These are phyloP conservation scores for Epinephelus awoara DNA, from an alignment of 2,797 vertebrate species.

Conservation along the genomic window DNA sequence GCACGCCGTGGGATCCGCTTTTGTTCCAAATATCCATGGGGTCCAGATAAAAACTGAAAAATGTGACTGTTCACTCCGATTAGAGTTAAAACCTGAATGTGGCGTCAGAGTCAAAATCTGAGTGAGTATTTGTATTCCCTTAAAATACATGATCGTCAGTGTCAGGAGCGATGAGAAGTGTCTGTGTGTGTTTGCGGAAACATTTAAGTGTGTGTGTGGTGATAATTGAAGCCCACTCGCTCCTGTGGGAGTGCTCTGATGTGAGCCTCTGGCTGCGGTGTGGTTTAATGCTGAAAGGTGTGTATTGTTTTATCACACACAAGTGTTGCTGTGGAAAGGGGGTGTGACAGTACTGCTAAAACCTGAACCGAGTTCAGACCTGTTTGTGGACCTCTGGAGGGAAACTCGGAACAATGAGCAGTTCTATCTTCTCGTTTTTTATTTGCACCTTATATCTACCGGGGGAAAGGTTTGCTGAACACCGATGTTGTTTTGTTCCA, in stretches of 20 bases:
- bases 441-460: conserved; percentile 32
- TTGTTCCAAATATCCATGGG: conserved; percentile 46
- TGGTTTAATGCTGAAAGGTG: conserved; percentile 94
- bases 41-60: conserved; percentile 41
- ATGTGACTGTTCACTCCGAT: conserved; percentile 34
- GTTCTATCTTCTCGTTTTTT: conserved; percentile 23
- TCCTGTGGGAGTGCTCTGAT: conserved; percentile 60
- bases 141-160: conserved; percentile 14
- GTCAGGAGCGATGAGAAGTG: conserved; percentile 41
- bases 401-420: conserved; percentile 84
- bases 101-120: conserved; percentile 14
- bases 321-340: conserved; percentile 87
- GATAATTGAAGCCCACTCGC: conserved; percentile 76
- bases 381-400: conserved; percentile 88
- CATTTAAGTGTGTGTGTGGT: conserved; percentile 55
- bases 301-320: conserved; percentile 95
- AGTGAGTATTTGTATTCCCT: conserved; percentile 26
- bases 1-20: conserved; percentile 39
- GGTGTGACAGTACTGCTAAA: conserved; percentile 90
- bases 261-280: conserved; percentile 62
- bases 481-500: not conserved
- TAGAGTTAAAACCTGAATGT: conserved; percentile 14
- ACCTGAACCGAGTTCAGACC: conserved; percentile 85
- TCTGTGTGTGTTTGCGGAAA: conserved; percentile 40
- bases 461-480: conserved; percentile 12